Percentiles rank a stretch among this genome's conserved stretches.
These are phyloP conservation scores for Gasterosteus nipponicus DNA, from an alignment of 2,113 vertebrate genomes.

Conservation along the genomic window DNA sequence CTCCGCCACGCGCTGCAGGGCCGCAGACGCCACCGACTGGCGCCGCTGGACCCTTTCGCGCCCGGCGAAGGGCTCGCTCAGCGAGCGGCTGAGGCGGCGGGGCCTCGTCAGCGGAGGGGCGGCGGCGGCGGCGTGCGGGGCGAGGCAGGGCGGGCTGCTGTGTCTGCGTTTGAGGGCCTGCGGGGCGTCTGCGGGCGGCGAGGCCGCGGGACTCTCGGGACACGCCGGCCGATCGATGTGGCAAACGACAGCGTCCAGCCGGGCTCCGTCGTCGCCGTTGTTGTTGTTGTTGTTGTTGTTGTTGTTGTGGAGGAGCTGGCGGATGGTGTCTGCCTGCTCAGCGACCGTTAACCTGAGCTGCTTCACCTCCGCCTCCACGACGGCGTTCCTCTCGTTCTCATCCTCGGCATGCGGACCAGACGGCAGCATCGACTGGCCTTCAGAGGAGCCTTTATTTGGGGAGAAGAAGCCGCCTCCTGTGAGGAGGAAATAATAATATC, in stretches of 20 bases:
- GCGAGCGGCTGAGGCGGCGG: fast-evolving
- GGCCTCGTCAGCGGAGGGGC: too few species aligned
- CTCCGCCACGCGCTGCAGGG: not conserved
- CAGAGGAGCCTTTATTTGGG: not conserved
- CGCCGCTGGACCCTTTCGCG: fast-evolving
- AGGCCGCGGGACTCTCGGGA: not conserved
- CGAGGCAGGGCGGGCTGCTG: constrained; percentile 5
- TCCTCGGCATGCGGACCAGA: fast-evolving
- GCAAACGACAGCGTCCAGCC: fast-evolving
- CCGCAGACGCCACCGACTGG: fast-evolving
- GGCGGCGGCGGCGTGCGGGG: not conserved
- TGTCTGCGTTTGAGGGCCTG: not conserved
- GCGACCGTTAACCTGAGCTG: not conserved
- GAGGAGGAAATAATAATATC: not conserved
- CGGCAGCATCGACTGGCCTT: fast-evolving
- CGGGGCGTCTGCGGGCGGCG: too few species aligned
- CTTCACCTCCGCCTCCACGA: not conserved
- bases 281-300: too few species aligned
- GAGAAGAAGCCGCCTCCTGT: fast-evolving
- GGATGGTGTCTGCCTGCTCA: not conserved
- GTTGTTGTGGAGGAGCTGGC: not conserved
- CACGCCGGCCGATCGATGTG: not conserved
- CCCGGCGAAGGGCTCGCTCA: not conserved
- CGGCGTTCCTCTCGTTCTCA: fast-evolving
- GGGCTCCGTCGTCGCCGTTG: fast-evolving